Percentiles rank a stretch among this genome's conserved stretches.
phyloP scores from a whole-genome alignment of 2,113 vertebrate genomes.

The Menidia beryllina region DNA sequence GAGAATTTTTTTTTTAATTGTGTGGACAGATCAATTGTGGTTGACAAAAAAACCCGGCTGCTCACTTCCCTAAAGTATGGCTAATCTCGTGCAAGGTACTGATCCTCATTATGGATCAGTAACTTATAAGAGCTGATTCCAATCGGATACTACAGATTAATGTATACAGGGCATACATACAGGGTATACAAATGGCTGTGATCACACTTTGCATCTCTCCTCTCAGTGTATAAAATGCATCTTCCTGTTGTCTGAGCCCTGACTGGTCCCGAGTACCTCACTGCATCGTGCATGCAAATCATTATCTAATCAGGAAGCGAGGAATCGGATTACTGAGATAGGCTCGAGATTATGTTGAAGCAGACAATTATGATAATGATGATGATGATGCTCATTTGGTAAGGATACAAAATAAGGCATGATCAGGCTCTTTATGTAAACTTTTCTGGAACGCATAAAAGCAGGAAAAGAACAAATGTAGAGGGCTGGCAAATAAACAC shows the following conservation, averaged over 20 bases:
- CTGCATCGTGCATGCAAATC: constrained; percentile 69
- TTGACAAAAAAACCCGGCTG: too few species aligned
- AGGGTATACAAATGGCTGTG: constrained; percentile 1
- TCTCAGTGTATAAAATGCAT: constrained; percentile 36
- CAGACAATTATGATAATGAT: constrained; percentile 41
- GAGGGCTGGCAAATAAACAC: constrained; percentile 15
- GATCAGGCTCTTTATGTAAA: constrained; percentile 18
- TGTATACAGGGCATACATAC: too few species aligned
- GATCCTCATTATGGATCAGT: too few species aligned
- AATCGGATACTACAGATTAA: too few species aligned
- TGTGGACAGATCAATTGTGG: too few species aligned
- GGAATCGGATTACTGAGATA: constrained; percentile 71
- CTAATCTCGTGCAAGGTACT: too few species aligned
- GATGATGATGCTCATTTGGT: constrained; percentile 34
- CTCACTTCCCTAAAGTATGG: too few species aligned
- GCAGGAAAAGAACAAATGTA: neutral
- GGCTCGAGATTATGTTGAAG: constrained; percentile 55
- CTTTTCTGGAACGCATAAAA: constrained; percentile 4
- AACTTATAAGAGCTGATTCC: too few species aligned
- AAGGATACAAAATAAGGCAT: constrained; percentile 24
- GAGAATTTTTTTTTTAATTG: too few species aligned
- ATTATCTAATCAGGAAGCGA: constrained; percentile 79
- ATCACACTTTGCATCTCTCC: constrained; percentile 18
- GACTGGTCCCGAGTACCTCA: constrained; percentile 41
- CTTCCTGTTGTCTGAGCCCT: constrained; percentile 34